Conservation (phyloP, 2,888 invertebrate genomes). For the Amphipoea oculea region DNA sequence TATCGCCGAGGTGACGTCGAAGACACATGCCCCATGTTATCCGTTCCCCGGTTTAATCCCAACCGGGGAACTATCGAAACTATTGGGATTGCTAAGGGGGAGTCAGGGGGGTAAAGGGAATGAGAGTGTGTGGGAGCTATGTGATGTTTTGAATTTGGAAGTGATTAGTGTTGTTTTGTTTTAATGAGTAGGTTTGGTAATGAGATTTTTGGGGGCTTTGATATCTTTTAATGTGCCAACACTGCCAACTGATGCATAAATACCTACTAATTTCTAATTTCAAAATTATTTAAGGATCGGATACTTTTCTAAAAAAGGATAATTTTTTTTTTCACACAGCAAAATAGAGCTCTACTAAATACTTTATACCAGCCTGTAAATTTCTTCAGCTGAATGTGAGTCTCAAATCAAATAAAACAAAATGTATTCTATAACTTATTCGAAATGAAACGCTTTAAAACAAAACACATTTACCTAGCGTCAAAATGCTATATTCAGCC, state of each 20-base stretch:
- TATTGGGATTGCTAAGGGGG: constrained; percentile 64
- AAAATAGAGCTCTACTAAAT: background rate
- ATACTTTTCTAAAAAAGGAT: background rate
- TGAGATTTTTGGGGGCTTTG: background rate
- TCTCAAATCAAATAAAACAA: background rate
- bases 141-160: constrained; percentile 55
- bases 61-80: constrained; percentile 70
- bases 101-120: constrained; percentile 35
- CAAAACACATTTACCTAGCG: background rate
- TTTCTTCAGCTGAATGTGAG: background rate
- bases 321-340: background rate
- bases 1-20: constrained; percentile 68
- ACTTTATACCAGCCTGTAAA: background rate
- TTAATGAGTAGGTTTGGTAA: constrained; percentile 10
- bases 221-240: background rate
- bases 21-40: constrained; percentile 75
- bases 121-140: constrained; percentile 20
- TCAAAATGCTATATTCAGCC: background rate
- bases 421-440: background rate
- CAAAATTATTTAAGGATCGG: background rate
- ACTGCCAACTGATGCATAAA: too few relatives aligned
- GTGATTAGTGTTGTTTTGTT: constrained; percentile 38
- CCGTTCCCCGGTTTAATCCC: constrained; percentile 76
- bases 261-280: background rate
- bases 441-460: background rate